Evolutionary conservation across 1,140 invertebrate genomes (phyloP), one percentile per base, ranked within the genome.

Genomic region (Stegodyphus dumicola): DNA sequence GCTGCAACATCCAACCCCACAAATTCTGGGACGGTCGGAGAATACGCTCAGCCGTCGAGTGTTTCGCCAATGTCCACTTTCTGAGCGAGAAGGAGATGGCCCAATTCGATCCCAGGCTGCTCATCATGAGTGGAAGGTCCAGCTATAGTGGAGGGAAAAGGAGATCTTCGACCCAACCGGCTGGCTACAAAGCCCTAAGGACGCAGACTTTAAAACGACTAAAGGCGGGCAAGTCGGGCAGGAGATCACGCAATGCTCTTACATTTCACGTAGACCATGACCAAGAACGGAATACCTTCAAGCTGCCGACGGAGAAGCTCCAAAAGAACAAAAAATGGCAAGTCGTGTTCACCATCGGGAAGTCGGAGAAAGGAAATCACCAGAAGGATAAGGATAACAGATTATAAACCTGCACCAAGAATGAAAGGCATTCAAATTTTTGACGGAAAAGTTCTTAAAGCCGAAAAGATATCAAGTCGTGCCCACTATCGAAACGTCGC

Each of bases 291-390:
- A 95, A 96, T 90, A 91, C 96, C 85, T 96, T 96, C 89, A 94
- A 95, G 88, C 91, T 96, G 90, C 95, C 95, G 54, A 93, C 95
- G 85, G 95, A 97, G 89, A 94, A 93, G 90, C 90, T 96, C 88
- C 95, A 96, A 90, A 94, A 94, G 89, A 96, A 95, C 89, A 97
- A 96, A 91, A 93, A 95, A 89, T 97, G 96, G 90, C 96, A 95
- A 89, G 95, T 97, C 73, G 96, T 95, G 18, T 96, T 97, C 89
- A 96, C 95, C 13, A 95, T 96, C 15, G 77, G 64, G 6, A 86
- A 86, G 53, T 60, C 84, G 13, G 66, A 66, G 33, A 54, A 33
- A 33, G 33, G 33, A 33, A 33, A 33, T 33, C 33, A 33, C 33
- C 33, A 33, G 33, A 33, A 33, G 33, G 33, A 33, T 33, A 33